Conservation (phyloP, 1,140 invertebrate genomes). For the Orussus abietinus region DNA sequence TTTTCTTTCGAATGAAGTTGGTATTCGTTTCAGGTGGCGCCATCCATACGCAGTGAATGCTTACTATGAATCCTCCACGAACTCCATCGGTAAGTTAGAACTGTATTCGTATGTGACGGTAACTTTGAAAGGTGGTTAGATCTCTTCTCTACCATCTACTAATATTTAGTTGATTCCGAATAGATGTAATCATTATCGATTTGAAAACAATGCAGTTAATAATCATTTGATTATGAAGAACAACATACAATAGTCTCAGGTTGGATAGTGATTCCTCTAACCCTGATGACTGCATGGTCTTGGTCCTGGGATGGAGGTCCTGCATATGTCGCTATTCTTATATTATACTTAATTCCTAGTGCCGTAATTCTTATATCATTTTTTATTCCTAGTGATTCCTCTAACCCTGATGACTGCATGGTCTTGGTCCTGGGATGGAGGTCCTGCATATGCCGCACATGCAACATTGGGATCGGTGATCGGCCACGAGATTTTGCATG, state of each 20-base stretch:
- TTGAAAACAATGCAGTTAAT: no score
- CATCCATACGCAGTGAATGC: slow-evolving; percentile 56
- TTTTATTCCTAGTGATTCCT: slow-evolving; percentile 54
- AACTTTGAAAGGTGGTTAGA: no score
- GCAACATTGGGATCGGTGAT: slow-evolving; percentile 55
- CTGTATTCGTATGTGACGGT: no score
- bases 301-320: slow-evolving; percentile 51
- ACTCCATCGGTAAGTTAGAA: slow-evolving; percentile 58
- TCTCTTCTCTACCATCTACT: no score
- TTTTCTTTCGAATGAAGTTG: slow-evolving; percentile 18
- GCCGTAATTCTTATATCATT: no score
- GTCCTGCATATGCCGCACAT: slow-evolving; percentile 50
- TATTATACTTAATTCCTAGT: no score
- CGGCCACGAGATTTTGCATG: slow-evolving; percentile 56
- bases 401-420: slow-evolving; percentile 62
- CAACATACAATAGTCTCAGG: no score
- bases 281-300: slow-evolving; percentile 62
- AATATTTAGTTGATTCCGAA: no score
- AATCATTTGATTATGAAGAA: no score
- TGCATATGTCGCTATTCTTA: slow-evolving; percentile 48
- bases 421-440: slow-evolving; percentile 55
- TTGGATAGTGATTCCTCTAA: slow-evolving; percentile 64
- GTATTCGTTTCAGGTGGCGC: slow-evolving; percentile 37
- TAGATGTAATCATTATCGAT: no score
- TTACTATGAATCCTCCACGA: slow-evolving; percentile 62